Evolutionary conservation across 2,113 vertebrate genomes (phyloP), one percentile per base, ranked within the genome.

Genomic region (Platysteira castanea): DNA sequence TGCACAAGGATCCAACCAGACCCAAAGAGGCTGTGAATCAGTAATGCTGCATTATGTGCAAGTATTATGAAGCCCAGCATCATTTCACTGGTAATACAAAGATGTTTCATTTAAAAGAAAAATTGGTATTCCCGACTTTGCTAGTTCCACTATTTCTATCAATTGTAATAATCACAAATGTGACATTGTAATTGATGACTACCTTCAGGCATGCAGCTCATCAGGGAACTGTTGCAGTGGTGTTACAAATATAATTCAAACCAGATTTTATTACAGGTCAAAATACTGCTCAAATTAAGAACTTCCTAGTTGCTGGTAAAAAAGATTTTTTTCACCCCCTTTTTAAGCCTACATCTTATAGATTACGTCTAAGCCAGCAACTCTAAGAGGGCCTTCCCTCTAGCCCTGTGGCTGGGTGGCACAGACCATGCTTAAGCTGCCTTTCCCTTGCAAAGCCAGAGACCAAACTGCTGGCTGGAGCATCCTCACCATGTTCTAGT

Each of bases 351-450:
- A 24, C 4, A 10, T 49, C 18, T 74, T 44, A 41, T 4, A 23
- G 0, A 0, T 15, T 64, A 3, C 0, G 0, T 42, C n/a, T 46
- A 57, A 83, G 28, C 6, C 18, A 42, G 42, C 11, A 77, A 87
- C 61, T 37, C 23, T 41, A 70, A 74, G 46, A 33, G 13, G 21
- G 3, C 7, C 52, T 78, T 37, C 47, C 22, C 49, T 63, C 44
- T 20, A 79, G 41, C n/a, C 53, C 49, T 30, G 15, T 4, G 6
- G 6, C 19, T 1, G 9, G 13, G n/a, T 64, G 52, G 50, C n/a
- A 80, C 37, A 31, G 9, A 30, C 10, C 0, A 1, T 33, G 7
- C 15, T 35, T 20, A 46, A 81, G 8, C 10, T 67, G 18, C 41
- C 75, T 50, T 42, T 2, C 47, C 27, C 39, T 26, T 61, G 41